phyloP scores from a whole-genome alignment of 2,113 vertebrate species.

The Brachionichthys hirsutus region DNA sequence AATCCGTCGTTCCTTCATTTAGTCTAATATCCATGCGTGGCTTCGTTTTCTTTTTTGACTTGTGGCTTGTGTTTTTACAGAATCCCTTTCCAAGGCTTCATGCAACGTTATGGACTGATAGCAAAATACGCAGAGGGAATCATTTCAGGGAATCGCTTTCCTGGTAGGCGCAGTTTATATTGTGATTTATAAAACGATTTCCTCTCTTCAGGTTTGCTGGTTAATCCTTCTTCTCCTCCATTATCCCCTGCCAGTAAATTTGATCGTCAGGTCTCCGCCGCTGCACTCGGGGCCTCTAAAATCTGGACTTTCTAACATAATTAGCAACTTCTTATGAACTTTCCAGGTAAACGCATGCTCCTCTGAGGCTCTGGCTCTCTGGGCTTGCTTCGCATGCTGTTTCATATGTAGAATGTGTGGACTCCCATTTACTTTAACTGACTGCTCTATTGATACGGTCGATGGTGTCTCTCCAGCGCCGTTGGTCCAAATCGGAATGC shows the following conservation, averaged over 20 bases:
- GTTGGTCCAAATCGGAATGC: background rate
- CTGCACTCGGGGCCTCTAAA: constrained; percentile 40
- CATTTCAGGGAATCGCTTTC: constrained; percentile 14
- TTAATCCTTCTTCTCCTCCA: constrained; percentile 38
- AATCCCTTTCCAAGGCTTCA: constrained; percentile 83
- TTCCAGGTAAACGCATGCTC: constrained; percentile 73
- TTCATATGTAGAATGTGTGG: background rate
- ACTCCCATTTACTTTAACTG: background rate
- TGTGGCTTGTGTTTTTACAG: constrained; percentile 68
- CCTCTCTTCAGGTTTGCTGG: constrained; percentile 51
- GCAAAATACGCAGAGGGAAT: constrained; percentile 53
- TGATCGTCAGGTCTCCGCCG: constrained; percentile 41
- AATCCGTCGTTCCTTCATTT: background rate
- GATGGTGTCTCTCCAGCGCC: background rate
- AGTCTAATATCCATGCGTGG: background rate
- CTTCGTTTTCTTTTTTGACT: constrained; percentile 16
- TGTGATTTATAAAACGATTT: no score
- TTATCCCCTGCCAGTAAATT: constrained; percentile 21
- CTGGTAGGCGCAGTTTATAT: constrained; percentile 63
- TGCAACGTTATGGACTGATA: constrained; percentile 83
- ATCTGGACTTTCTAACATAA: constrained; percentile 43
- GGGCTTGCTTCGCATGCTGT: constrained; percentile 32
- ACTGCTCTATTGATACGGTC: no score
- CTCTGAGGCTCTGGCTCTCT: constrained; percentile 11
- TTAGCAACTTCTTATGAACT: constrained; percentile 42